Evolutionary conservation across 2,888 invertebrate genomes (phyloP), one percentile per base, ranked within the genome.

Genomic region (Amphipoea lucens): DNA sequence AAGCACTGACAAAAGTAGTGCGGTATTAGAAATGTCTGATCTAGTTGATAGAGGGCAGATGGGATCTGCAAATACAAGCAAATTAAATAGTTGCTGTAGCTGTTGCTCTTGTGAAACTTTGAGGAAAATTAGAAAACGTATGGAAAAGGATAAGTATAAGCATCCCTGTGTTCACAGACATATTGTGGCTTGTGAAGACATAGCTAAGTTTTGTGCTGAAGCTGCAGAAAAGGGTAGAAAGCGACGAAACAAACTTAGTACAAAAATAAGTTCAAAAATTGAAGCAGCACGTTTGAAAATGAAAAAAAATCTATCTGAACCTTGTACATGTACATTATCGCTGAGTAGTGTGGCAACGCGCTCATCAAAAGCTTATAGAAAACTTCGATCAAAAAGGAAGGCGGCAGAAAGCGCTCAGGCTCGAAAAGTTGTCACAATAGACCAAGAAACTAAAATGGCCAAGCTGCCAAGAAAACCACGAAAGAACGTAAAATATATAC

Each of bases 31-130:
- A 84, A 83, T 92, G 17, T 89, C 91, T 54, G 89, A 92, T 73
- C 79, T 91, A 63, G 90, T 92, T 17, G 94, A 94, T 83, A 92
- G 87, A 88, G 92, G 93, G 72, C 87, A 90, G 51, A 79, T 92
- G 66, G 79, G 85, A 54, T 78, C 88, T 70, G 87, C 76, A 87
- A 81, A 86, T 88, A 83, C 71, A 87, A 89, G 85, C 84, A 76
- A 83, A 87, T 69, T 79, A 40, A 90, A 83, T 76, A 93, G 89
- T 76, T 92, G 92, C 78, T 93, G 93, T 76, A 90, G 88, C 74
- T 94, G 94, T 83, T 92, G 92, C 65, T 78, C 79, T 23, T 92
- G 90, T 73, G 83, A 82, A 63, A 90, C 92, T 17, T 80, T 91
- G 75, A 85, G 69, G 71, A 78, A 89, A 76, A 78, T 86, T 23